These are phyloP conservation scores for Vollenhovia emeryi DNA, from an alignment of 1,140 invertebrate genomes.

Conservation along the genomic window DNA sequence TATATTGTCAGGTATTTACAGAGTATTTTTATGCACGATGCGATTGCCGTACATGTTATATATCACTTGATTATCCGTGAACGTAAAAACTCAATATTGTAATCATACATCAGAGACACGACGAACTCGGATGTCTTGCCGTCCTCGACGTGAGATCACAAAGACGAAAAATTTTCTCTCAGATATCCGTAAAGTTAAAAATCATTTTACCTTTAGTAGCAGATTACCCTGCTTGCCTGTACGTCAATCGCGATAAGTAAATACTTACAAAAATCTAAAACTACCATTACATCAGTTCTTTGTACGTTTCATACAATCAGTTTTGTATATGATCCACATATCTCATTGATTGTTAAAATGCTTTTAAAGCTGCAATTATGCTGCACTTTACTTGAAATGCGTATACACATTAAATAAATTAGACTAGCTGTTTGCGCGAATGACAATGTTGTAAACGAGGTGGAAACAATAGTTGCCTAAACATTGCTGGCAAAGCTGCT, in stretches of 20 bases:
- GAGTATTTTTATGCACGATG: conserved; percentile 60
- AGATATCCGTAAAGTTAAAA: conserved; percentile 1
- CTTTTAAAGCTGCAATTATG: conserved; percentile 45
- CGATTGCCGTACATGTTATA: conserved; percentile 35
- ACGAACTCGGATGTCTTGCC: conserved; percentile 8
- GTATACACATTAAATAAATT: conserved; percentile 61
- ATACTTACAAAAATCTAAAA: conserved; percentile 55
- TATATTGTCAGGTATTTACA: conserved; percentile 72
- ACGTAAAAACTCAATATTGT: conserved; percentile 28
- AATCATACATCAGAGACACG: conserved; percentile 53
- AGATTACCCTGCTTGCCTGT: conserved; percentile 9
- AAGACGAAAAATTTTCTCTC: conserved; percentile 21
- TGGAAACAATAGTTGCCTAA: conserved; percentile 25
- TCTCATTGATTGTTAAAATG: conserved; percentile 28
- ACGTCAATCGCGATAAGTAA: conserved; percentile 36
- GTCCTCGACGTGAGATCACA: neutral
- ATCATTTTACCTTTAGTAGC: conserved; percentile 17
- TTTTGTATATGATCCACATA: conserved; percentile 12
- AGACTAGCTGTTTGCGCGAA: conserved; percentile 62
- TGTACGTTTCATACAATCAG: conserved; percentile 49
- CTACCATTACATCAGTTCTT: conserved; percentile 51
- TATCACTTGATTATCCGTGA: conserved; percentile 21
- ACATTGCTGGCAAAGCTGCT: conserved; percentile 14
- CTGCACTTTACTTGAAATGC: conserved; percentile 42
- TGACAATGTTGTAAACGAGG: conserved; percentile 20